Evolutionary conservation across 2,113 vertebrate genomes (phyloP).

Genomic region (Tretioscincus oriximinensis): DNA sequence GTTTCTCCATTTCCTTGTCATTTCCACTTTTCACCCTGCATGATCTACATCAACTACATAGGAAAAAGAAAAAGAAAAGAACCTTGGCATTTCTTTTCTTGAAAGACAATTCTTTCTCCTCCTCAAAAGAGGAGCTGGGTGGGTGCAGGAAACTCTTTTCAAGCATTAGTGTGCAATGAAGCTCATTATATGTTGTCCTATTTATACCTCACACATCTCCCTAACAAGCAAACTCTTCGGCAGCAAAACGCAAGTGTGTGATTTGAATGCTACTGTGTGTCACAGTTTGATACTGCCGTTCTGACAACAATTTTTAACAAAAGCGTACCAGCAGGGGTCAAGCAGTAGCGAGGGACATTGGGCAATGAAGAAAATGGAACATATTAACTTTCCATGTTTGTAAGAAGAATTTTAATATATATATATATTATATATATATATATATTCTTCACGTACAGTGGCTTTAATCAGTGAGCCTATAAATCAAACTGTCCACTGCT

Average conservation of each 20-base stretch:
- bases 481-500: conserved; percentile 1
- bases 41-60: not conserved
- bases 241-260: conserved; percentile 53
- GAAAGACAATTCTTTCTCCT: conserved; percentile 10
- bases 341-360: conserved; percentile 39
- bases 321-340: conserved; percentile 60
- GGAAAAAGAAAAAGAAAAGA: not conserved
- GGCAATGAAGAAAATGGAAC: conserved; percentile 15
- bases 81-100: not conserved
- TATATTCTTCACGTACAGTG: not conserved
- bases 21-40: not conserved
- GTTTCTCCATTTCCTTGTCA: not conserved
- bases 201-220: conserved; percentile 69
- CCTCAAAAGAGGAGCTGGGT: not conserved
- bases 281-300: conserved; percentile 55
- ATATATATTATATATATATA: too few species aligned
- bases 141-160: conserved; percentile 28
- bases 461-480: conserved; percentile 13
- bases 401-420: not conserved
- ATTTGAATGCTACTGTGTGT: conserved; percentile 68
- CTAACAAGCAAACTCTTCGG: conserved; percentile 60
- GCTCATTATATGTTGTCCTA: conserved; percentile 64
- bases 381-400: conserved; percentile 38
- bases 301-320: conserved; percentile 66
- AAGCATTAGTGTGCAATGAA: conserved; percentile 28